Evolutionary conservation across 2,888 invertebrate species (phyloP).

Genomic region (Clepsis dumicolana): DNA sequence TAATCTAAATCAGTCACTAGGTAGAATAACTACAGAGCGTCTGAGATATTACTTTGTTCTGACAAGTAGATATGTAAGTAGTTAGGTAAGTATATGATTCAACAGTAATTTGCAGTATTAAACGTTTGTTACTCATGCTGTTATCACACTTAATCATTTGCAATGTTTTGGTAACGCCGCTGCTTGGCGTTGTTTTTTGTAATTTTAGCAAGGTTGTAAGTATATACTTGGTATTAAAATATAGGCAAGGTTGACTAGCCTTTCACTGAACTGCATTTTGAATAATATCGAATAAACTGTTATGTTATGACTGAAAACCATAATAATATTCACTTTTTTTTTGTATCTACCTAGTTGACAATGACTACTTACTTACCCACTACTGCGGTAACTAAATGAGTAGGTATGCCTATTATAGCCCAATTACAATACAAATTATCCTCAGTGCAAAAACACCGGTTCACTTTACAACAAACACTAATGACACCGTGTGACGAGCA

Average conservation of each 20-base stretch:
- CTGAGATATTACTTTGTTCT: constrained; percentile 25
- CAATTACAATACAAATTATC: constrained; percentile 69
- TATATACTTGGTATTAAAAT: too few species aligned
- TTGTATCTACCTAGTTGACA: constrained; percentile 59
- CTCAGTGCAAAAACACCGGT: constrained; percentile 51
- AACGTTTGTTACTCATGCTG: constrained; percentile 29
- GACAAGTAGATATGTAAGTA: constrained; percentile 19
- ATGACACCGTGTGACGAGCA: constrained; percentile 30
- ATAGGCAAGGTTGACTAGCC: constrained; percentile 32
- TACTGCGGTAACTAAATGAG: constrained; percentile 48
- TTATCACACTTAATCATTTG: constrained; percentile 7
- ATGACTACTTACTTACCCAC: constrained; percentile 65
- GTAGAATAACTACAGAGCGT: constrained; percentile 15
- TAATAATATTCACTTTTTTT: constrained; percentile 20
- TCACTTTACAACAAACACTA: constrained; percentile 45
- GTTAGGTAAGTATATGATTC: too few species aligned
- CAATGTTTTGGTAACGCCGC: constrained; percentile 11
- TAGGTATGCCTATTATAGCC: constrained; percentile 60
- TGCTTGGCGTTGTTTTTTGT: constrained; percentile 7
- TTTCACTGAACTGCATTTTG: constrained; percentile 20
- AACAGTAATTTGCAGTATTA: constrained; percentile 12
- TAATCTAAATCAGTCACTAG: constrained; percentile 21
- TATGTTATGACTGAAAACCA: constrained; percentile 12
- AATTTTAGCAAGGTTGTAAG: constrained; percentile 27
- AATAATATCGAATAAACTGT: neutral